phyloP scores from a whole-genome alignment of 2,888 invertebrate genomes.

The Hemaris fuciformis region DNA sequence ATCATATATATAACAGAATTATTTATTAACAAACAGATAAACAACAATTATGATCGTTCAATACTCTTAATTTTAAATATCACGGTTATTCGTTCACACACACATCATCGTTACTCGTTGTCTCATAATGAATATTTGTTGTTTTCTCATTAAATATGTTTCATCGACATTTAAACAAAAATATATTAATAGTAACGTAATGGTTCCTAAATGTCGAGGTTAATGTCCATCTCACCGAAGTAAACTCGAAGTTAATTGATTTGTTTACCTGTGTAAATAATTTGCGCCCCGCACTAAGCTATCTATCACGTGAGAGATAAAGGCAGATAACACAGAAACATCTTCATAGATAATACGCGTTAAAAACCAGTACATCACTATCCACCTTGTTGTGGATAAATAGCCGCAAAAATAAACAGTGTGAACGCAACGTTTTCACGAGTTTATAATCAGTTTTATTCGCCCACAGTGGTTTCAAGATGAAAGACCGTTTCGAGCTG shows the following conservation, averaged over 20 bases:
- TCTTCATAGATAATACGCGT: not conserved
- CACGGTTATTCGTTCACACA: too few species aligned
- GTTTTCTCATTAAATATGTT: too few species aligned
- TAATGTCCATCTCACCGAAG: not conserved
- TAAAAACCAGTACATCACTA: not conserved
- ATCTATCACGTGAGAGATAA: not conserved
- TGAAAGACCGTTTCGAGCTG: not conserved
- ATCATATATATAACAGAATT: too few species aligned
- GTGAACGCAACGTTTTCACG: slow-evolving; percentile 1
- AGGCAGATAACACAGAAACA: not conserved
- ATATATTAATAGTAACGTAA: too few species aligned
- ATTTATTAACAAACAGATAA: too few species aligned
- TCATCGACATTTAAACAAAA: not conserved
- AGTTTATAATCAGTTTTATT: slow-evolving; percentile 16
- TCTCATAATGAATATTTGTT: too few species aligned
- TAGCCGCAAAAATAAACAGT: not conserved
- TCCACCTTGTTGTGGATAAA: not conserved
- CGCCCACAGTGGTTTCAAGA: slow-evolving; percentile 1
- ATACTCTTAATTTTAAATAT: too few species aligned
- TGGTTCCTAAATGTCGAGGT: not conserved
- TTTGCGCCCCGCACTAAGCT: not conserved
- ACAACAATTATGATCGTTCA: too few species aligned
- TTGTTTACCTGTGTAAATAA: slow-evolving; percentile 1
- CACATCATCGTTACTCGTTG: too few species aligned
- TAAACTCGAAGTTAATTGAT: not conserved